Conservation (phyloP, 2,888 invertebrate species). For the Leptopilina myrica region DNA sequence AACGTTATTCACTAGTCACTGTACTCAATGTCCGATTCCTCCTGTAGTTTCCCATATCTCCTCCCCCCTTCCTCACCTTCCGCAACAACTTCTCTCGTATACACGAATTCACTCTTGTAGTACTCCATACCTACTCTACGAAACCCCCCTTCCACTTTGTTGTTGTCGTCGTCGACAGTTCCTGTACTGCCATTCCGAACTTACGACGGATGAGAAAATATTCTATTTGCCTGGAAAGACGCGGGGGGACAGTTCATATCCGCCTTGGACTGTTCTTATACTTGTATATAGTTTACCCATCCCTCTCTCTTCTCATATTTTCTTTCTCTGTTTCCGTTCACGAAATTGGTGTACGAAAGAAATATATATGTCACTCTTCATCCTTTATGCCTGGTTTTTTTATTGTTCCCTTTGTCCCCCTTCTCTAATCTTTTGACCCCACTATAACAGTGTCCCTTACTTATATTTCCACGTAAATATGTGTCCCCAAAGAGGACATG, state of each 20-base stretch:
- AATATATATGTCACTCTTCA: too few relatives aligned
- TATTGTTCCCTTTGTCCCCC: too few relatives aligned
- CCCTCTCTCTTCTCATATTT: too few relatives aligned
- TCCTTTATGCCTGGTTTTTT: too few relatives aligned
- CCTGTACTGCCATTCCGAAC: constrained; percentile 45
- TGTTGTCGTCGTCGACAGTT: constrained; percentile 10
- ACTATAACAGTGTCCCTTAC: not conserved
- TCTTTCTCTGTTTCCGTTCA: not conserved
- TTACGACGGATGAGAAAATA: constrained; percentile 60
- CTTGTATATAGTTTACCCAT: not conserved
- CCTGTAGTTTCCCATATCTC: constrained; percentile 50
- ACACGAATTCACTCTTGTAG: constrained; percentile 48
- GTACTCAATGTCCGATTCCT: constrained; percentile 14
- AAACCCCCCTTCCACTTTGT: not conserved
- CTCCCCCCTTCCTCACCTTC: constrained; percentile 38
- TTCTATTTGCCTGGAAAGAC: constrained; percentile 63
- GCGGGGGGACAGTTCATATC: constrained; percentile 45
- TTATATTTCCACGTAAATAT: constrained; percentile 47
- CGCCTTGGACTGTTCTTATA: constrained; percentile 21
- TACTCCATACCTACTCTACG: constrained; percentile 22
- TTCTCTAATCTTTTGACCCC: too few relatives aligned
- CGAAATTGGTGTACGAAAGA: constrained; percentile 13
- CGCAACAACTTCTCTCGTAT: constrained; percentile 1
- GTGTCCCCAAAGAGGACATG: constrained; percentile 60
- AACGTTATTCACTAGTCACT: not conserved